phyloP scores from a whole-genome alignment of 1,140 invertebrate species.

The Eriosoma lanigerum region DNA sequence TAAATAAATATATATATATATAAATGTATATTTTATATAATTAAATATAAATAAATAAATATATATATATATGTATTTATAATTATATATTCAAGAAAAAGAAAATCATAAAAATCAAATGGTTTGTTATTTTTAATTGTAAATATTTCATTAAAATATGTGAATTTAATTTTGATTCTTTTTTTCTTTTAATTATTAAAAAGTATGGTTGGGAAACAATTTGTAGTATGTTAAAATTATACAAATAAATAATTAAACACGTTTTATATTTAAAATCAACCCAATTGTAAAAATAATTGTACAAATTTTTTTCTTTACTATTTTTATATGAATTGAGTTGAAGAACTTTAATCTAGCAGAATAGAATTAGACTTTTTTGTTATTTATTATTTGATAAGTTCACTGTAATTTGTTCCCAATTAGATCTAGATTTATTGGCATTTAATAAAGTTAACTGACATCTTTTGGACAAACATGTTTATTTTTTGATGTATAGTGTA shows the following conservation, averaged over 20 bases:
- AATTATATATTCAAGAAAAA: slow-evolving; percentile 3
- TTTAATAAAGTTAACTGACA: slow-evolving; percentile 50
- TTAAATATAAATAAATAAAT: not conserved
- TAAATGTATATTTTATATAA: slow-evolving; percentile 26
- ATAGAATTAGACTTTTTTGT: slow-evolving; percentile 47
- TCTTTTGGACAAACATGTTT: slow-evolving; percentile 29
- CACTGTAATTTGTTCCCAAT: slow-evolving; percentile 47
- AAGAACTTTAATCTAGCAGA: slow-evolving; percentile 34
- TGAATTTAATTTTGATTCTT: slow-evolving; percentile 18
- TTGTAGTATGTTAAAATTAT: slow-evolving; percentile 41
- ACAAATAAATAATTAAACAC: slow-evolving; percentile 21
- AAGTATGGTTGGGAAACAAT: slow-evolving; percentile 45
- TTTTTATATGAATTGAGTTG: slow-evolving; percentile 49
- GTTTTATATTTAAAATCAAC: slow-evolving; percentile 42
- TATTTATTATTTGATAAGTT: slow-evolving; percentile 51
- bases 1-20: not conserved
- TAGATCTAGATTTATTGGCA: slow-evolving; percentile 48
- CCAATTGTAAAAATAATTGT: slow-evolving; percentile 47
- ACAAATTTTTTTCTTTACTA: slow-evolving; percentile 51
- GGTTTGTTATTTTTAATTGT: slow-evolving; percentile 41
- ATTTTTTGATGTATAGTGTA: not conserved
- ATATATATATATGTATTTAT: not conserved
- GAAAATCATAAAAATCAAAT: slow-evolving; percentile 16
- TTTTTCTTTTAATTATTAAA: slow-evolving; percentile 26
- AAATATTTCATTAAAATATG: slow-evolving; percentile 38